Evolutionary conservation across 2,113 vertebrate species (phyloP).

Genomic region (Atrichornis clamosus): DNA sequence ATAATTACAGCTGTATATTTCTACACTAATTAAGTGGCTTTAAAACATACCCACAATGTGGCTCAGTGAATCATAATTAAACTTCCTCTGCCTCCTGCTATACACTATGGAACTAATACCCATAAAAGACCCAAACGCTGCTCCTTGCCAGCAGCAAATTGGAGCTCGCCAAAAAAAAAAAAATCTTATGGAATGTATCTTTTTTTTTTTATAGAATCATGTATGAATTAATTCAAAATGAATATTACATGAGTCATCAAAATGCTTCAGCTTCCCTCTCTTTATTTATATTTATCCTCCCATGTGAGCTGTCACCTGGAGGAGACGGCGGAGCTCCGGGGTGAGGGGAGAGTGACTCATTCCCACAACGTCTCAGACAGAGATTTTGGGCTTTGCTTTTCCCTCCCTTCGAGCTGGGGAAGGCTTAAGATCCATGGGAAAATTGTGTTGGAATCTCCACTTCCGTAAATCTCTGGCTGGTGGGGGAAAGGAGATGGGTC

Average conservation of each 20-base stretch:
- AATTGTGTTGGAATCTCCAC: neutral
- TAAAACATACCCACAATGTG: constrained; percentile 67
- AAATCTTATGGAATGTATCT: constrained; percentile 29
- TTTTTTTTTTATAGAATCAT: neutral
- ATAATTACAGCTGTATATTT: constrained; percentile 77
- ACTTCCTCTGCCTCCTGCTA: constrained; percentile 45
- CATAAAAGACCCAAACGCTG: neutral
- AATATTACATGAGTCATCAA: constrained; percentile 63
- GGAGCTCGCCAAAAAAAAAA: neutral
- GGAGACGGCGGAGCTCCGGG: neutral
- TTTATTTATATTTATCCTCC: constrained; percentile 52
- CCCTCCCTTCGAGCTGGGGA: neutral
- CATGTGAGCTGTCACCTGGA: neutral
- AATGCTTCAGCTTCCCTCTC: constrained; percentile 24
- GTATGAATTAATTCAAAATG: constrained; percentile 54
- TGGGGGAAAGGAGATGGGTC: neutral
- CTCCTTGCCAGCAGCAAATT: constrained; percentile 59
- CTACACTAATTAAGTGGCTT: constrained; percentile 79
- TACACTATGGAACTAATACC: constrained; percentile 46
- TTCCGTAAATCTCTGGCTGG: neutral
- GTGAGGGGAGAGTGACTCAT: neutral
- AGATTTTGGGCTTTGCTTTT: neutral
- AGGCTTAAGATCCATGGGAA: neutral
- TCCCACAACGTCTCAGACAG: neutral
- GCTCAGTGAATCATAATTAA: constrained; percentile 75